Conservation (phyloP, 1,140 invertebrate genomes). For the Apis dorsata region DNA sequence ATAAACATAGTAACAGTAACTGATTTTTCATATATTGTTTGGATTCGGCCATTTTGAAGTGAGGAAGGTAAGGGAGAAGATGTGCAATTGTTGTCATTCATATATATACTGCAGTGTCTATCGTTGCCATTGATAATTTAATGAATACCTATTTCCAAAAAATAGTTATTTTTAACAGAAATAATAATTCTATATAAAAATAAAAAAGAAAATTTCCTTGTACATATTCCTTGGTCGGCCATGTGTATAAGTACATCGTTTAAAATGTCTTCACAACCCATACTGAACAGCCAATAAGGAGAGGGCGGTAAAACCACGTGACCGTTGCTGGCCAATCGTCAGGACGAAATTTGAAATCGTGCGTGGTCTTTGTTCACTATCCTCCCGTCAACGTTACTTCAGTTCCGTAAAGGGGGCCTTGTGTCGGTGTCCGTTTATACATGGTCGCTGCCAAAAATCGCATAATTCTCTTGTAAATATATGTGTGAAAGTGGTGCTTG, state of each 20-base stretch:
- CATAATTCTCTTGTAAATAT: conserved; percentile 69
- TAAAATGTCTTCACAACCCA: conserved; percentile 63
- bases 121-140: not conserved
- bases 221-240: conserved; percentile 56
- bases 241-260: conserved; percentile 64
- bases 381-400: conserved; percentile 76
- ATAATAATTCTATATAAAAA: not conserved
- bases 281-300: conserved; percentile 54
- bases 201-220: conserved; percentile 9
- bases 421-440: conserved; percentile 78
- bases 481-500: conserved; percentile 71
- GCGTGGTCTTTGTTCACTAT: conserved; percentile 79
- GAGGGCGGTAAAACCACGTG: conserved; percentile 68
- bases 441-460: conserved; percentile 71
- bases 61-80: conserved; percentile 65
- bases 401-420: conserved; percentile 79
- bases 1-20: not conserved
- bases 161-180: not conserved
- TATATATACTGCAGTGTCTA: not conserved
- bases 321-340: conserved; percentile 68
- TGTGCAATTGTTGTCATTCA: conserved; percentile 16
- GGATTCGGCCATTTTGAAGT: conserved; percentile 73
- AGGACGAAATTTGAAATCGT: conserved; percentile 78
- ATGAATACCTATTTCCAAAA: not conserved
- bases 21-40: conserved; percentile 42